Conservation (phyloP, 2,797 vertebrate genomes). For the Fringilla coelebs region DNA sequence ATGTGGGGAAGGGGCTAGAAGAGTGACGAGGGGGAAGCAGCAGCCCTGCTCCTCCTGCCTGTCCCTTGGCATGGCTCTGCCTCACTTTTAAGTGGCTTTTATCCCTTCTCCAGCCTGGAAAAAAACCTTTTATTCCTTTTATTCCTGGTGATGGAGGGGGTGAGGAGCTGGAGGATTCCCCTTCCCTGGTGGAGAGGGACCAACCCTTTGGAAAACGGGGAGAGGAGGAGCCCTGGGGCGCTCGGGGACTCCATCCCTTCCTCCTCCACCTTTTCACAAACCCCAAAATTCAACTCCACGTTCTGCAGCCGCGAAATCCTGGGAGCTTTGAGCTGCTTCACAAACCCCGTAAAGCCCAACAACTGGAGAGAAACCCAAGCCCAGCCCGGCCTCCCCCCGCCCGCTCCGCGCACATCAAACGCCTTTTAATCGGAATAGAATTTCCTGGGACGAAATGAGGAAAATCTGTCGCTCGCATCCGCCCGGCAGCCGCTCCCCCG, state of each 20-base stretch:
- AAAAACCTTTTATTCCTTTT: background rate
- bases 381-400: background rate
- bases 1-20: background rate
- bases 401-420: conserved; percentile 34
- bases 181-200: background rate
- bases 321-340: background rate
- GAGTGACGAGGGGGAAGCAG: background rate
- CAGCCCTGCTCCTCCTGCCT: background rate
- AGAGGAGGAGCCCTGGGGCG: rapidly evolving
- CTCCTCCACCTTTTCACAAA: background rate
- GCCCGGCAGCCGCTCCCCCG: background rate
- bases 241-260: background rate
- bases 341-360: background rate
- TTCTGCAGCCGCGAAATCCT: background rate
- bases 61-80: background rate
- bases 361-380: background rate
- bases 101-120: background rate
- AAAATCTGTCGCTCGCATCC: conserved; percentile 40
- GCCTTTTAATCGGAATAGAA: conserved; percentile 33
- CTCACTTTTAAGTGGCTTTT: background rate
- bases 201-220: background rate
- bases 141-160: background rate
- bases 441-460: conserved; percentile 62
- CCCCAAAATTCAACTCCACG: background rate
- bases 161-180: background rate